Evolutionary conservation across 2,113 vertebrate species (phyloP).

Genomic region (Ploceus nigricollis): DNA sequence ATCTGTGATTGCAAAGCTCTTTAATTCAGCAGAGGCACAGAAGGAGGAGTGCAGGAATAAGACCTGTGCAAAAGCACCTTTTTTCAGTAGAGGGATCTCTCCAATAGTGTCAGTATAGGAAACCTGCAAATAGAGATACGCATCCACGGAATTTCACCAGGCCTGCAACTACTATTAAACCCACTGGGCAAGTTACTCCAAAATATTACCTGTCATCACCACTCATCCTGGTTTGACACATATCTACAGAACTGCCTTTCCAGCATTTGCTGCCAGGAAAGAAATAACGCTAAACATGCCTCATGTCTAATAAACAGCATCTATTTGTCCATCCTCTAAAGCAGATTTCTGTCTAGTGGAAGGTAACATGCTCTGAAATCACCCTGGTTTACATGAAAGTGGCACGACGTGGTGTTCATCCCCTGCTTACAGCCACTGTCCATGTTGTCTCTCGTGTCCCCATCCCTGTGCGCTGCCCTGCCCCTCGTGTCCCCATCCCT

Average conservation of each 20-base stretch:
- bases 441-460: fast-evolving
- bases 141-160: not conserved
- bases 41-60: not conserved
- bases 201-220: not conserved
- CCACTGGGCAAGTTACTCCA: not conserved
- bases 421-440: too few species aligned
- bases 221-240: not conserved
- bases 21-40: not conserved
- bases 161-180: not conserved
- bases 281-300: not conserved
- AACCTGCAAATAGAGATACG: not conserved
- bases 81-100: not conserved
- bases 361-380: not conserved
- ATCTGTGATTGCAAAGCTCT: not conserved
- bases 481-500: too few species aligned
- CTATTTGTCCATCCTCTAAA: not conserved
- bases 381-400: fast-evolving
- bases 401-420: fast-evolving
- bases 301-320: not conserved
- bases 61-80: conserved; percentile 21
- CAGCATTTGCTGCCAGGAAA: not conserved
- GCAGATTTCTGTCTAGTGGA: not conserved
- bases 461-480: not conserved
- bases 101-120: not conserved
- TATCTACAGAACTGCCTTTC: not conserved